Base-by-base conservation (phyloP, 2,888 invertebrate species). In the Dasypolia templi region DNA sequence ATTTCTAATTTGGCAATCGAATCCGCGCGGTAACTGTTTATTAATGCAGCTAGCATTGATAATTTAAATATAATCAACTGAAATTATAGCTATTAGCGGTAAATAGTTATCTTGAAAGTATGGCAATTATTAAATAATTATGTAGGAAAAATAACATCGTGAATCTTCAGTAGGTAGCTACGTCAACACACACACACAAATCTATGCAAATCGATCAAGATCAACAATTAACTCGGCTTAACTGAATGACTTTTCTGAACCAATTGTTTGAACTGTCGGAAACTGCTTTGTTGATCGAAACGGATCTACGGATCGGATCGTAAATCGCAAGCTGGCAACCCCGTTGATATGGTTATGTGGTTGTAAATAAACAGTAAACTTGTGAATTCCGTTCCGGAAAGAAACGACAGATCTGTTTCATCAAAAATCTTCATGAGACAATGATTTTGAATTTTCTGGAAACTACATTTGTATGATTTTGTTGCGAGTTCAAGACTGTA, bases 331-430 rank as follows among this genome's bases (percentile, higher is more conserved):
- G 79, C 61, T 79, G 26, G 66, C 39, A 73, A 58, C 35, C 58
- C 14, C 26, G 35, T 63, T 77, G 32, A 62, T 79, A 72, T 73
- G 65, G 82, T 81, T 84, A 76, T 84, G 69, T 42, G n/a, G n/a
- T n/a, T n/a, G n/a, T n/a, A n/a, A n/a, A n/a, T n/a, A 81, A 84
- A 81, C 77, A 75, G 67, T 83, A 74, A 83, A 81, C 17, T 84
- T 69, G 58, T 51, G 63, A 80, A 66, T 72, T 72, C 63, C 42
- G 56, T 55, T 46, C 65, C 53, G 75, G 49, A 59, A 42, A 51
- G 32, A 32, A 64, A 66, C 39, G 64, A 55, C 67, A 32, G 62
- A 26, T 53, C 63, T 53, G 68, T 53, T 49, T 74, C 77, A 77
- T 81, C 85, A 81, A 73, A 79, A 81, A 66, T 51, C 44, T 51